Evolutionary conservation across 2,797 vertebrate species (phyloP).

Genomic region (Dromococcyx pavoninus): DNA sequence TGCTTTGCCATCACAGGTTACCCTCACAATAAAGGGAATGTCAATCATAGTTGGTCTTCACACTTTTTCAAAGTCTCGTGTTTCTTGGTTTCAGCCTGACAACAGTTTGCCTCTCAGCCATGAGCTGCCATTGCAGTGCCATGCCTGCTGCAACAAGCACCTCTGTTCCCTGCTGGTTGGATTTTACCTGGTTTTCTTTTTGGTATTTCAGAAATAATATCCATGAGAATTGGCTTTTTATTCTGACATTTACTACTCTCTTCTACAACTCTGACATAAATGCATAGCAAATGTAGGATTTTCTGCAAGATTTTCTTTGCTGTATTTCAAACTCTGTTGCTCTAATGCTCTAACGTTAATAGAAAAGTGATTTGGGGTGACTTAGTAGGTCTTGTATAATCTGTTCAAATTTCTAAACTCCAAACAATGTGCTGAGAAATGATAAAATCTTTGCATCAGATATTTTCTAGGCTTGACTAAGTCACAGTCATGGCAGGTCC

Average conservation of each 20-base stretch:
- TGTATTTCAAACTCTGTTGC: neutral
- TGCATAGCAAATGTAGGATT: neutral
- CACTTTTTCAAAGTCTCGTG: neutral
- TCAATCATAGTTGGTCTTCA: neutral
- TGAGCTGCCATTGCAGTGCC: neutral
- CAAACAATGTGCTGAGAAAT: neutral
- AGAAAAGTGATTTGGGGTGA: neutral
- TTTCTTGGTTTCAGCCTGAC: neutral
- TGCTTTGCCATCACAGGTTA: neutral
- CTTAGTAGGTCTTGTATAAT: neutral
- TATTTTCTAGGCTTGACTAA: neutral
- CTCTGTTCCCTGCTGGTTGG: neutral
- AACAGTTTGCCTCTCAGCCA: neutral
- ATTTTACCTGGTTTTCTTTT: neutral
- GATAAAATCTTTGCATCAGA: neutral
- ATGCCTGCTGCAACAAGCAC: neutral
- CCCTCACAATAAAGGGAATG: neutral
- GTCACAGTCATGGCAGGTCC: neutral
- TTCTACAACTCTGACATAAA: neutral
- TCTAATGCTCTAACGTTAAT: neutral
- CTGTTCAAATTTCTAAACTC: neutral
- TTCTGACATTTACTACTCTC: neutral
- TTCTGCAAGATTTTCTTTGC: neutral
- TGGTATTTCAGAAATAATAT: neutral
- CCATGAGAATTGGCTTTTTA: neutral